phyloP scores from a whole-genome alignment of 1,140 invertebrate genomes.

The Manduca sexta region DNA sequence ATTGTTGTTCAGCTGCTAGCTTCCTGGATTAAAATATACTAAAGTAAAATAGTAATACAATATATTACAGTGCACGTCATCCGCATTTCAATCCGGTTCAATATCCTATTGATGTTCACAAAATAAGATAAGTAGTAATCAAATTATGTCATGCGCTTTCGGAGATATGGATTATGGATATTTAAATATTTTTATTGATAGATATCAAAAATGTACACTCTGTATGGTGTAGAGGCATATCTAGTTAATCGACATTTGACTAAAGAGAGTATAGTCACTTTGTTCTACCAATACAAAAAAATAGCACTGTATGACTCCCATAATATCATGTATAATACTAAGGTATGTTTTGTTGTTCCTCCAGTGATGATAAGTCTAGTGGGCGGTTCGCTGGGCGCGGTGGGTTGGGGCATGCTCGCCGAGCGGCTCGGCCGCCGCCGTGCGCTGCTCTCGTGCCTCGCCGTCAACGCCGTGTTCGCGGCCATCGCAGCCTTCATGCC shows the following conservation, averaged over 20 bases:
- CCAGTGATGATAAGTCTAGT: constrained; percentile 79
- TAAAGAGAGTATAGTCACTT: background rate
- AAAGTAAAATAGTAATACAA: too few relatives aligned
- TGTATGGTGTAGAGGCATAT: background rate
- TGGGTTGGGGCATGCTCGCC: constrained; percentile 83
- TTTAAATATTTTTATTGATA: too few relatives aligned
- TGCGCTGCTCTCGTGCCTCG: constrained; percentile 80
- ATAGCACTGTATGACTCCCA: background rate
- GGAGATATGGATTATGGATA: too few relatives aligned
- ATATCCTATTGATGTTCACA: too few relatives aligned
- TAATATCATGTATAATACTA: background rate
- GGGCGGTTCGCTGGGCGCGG: constrained; percentile 82
- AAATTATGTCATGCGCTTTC: too few relatives aligned
- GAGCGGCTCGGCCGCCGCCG: constrained; percentile 79
- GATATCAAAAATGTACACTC: too few relatives aligned
- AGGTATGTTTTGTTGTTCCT: constrained; percentile 2
- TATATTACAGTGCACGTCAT: too few relatives aligned
- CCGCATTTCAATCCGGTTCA: too few relatives aligned
- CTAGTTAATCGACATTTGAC: background rate
- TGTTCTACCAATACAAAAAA: background rate
- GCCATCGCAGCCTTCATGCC: constrained; percentile 85
- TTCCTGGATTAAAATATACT: too few relatives aligned
- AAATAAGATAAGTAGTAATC: too few relatives aligned
- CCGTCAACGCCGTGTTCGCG: constrained; percentile 83
- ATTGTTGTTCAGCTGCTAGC: too few relatives aligned